Evolutionary conservation across 2,888 invertebrate genomes (phyloP).

Genomic region (Tolmerus cingulatus): DNA sequence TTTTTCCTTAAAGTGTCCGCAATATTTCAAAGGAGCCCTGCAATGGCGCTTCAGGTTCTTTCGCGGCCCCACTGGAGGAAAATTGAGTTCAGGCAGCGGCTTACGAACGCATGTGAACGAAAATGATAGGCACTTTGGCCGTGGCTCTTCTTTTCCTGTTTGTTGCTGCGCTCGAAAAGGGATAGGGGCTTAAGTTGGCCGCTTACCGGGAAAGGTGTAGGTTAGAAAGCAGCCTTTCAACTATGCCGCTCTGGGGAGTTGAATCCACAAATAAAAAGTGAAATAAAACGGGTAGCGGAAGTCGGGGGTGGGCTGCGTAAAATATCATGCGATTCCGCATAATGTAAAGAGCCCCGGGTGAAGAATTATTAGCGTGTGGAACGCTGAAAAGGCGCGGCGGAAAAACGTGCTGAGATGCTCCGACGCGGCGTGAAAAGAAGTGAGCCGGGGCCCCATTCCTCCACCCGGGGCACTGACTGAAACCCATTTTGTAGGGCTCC

Average conservation of each 20-base stretch:
- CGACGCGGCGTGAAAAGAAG: slow-evolving; percentile 28
- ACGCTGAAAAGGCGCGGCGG: slow-evolving; percentile 15
- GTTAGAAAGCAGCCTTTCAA: slow-evolving; percentile 29
- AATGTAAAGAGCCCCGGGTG: slow-evolving; percentile 33
- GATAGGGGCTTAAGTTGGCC: background rate
- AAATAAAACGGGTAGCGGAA: slow-evolving; percentile 17
- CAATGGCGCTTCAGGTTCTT: background rate
- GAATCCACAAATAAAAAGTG: slow-evolving; percentile 28
- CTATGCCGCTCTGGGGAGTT: slow-evolving; percentile 18
- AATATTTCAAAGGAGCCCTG: slow-evolving; percentile 39
- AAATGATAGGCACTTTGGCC: slow-evolving; percentile 1
- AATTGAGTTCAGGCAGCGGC: slow-evolving; percentile 5
- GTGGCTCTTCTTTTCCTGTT: background rate
- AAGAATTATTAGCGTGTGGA: slow-evolving; percentile 41
- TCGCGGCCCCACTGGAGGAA: background rate
- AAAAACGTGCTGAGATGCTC: slow-evolving; percentile 23
- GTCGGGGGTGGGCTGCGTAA: slow-evolving; percentile 1
- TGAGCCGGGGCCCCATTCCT: background rate
- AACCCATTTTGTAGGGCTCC: slow-evolving; percentile 25
- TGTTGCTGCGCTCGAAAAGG: background rate
- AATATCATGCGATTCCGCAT: slow-evolving; percentile 46
- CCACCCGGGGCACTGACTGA: background rate
- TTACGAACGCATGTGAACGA: slow-evolving; percentile 9
- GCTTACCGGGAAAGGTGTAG: background rate
- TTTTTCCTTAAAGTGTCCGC: slow-evolving; percentile 41